These are phyloP conservation scores for Halcyon badia DNA, from an alignment of 2,797 vertebrate species.

Conservation along the genomic window DNA sequence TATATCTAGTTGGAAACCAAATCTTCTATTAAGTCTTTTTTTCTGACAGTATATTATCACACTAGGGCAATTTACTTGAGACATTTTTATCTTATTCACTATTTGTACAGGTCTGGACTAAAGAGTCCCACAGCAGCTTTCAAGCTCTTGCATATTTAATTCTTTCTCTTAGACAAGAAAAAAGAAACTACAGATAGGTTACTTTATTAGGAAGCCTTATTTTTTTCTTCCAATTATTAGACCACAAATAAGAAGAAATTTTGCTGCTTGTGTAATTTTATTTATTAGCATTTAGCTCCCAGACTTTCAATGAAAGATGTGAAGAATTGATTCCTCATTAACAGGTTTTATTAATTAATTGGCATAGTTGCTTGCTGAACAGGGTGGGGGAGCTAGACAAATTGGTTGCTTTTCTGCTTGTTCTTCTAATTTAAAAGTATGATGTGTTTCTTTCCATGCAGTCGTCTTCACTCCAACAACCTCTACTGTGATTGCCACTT, in stretches of 20 bases:
- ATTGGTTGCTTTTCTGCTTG: background rate
- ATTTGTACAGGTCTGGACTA: conserved; percentile 7
- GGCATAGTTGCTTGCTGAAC: background rate
- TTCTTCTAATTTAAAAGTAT: background rate
- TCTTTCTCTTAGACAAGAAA: conserved; percentile 6
- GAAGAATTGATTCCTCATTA: conserved; percentile 14
- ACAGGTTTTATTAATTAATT: background rate
- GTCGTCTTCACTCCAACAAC: conserved; percentile 98
- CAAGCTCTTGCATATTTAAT: conserved; percentile 15
- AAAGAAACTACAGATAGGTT: background rate
- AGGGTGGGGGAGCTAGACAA: background rate
- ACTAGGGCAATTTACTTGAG: conserved; percentile 31
- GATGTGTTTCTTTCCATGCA: conserved; percentile 41
- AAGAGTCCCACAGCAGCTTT: background rate
- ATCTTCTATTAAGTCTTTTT: conserved; percentile 57
- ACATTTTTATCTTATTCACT: conserved; percentile 26
- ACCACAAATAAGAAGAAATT: conserved; percentile 1
- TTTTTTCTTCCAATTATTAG: background rate
- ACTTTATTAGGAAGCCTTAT: conserved; percentile 23
- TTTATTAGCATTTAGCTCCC: background rate
- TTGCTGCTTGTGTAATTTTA: background rate
- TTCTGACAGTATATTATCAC: background rate
- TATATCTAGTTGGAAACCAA: conserved; percentile 62
- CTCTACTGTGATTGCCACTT: conserved; percentile 96
- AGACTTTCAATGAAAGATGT: background rate